Evolutionary conservation across 2,888 invertebrate species (phyloP), one percentile per base, ranked within the genome.

Genomic region (Slavum lentiscoides): DNA sequence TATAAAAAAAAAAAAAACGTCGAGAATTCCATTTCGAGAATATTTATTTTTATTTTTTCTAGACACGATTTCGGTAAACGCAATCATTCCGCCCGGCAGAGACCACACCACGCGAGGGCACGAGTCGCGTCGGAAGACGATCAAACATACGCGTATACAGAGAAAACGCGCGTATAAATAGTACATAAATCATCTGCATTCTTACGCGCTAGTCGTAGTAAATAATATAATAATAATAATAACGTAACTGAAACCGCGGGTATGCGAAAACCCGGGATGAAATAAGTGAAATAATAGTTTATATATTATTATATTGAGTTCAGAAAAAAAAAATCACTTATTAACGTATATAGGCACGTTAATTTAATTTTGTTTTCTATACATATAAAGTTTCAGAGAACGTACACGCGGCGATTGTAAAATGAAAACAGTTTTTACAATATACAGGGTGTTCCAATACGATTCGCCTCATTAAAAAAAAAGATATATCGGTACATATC

Each of bases 11-110:
- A 30, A 30, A 30, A 30, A 30, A 30, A 30, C 21, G 23, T 61
- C 23, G 64, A 64, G 49, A 68, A 68, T 23, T 53, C 68, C 53
- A 19, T 68, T 68, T 23, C 23, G 64, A 64, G 68, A 53, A 68
- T 17, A 30, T 30, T 30, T 30, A 1, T 30, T 30, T 30, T 30
- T 30, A 21, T 53, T 8, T 17, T 68, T 68, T 17, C 68, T 2
- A 53, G 17, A 30, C 68, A 68, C 68, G 53, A 68, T 68, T 53
- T 68, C 53, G 49, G 23, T 68, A 55, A 69, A 69, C 7, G 69
- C 55, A 55, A 55, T 30, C 53, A 37, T 30, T 30, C 19, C 19
- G 19, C 11, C 9, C 15, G 43, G 13, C n/a, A 53, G 58, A 58
- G 30, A 30, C 30, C 30, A 30, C 30, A 30, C 55, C 69, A 37